phyloP scores from a whole-genome alignment of 2,888 invertebrate genomes.

The Pachymerium ferrugineum region DNA sequence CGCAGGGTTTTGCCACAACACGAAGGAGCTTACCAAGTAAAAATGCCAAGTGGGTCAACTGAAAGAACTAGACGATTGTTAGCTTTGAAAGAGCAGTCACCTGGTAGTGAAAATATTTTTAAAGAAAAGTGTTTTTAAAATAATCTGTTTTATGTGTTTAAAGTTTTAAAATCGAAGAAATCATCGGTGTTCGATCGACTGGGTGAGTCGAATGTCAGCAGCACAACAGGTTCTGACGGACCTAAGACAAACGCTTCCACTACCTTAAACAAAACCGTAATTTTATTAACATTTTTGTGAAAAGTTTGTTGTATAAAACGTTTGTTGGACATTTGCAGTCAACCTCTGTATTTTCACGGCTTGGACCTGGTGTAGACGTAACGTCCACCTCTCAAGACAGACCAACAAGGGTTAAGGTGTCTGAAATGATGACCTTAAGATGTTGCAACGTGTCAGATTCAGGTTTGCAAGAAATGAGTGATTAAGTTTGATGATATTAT shows the following conservation, averaged over 20 bases:
- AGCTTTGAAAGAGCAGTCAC: slow-evolving; percentile 42
- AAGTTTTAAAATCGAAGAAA: slow-evolving; percentile 42
- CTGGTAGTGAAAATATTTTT: not conserved
- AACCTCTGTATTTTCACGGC: slow-evolving; percentile 3
- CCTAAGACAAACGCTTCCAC: not conserved
- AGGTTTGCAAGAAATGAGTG: no score
- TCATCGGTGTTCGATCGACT: slow-evolving; percentile 54
- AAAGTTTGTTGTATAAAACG: not conserved
- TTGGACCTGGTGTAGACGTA: slow-evolving; percentile 16
- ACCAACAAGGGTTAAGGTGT: not conserved
- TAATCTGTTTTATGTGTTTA: slow-evolving; percentile 29
- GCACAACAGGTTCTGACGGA: slow-evolving; percentile 43
- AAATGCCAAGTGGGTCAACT: slow-evolving; percentile 51
- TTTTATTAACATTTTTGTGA: not conserved
- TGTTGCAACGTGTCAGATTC: no score
- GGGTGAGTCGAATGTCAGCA: slow-evolving; percentile 52
- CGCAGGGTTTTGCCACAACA: slow-evolving; percentile 52
- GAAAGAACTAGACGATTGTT: slow-evolving; percentile 50
- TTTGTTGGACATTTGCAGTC: not conserved
- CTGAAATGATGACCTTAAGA: no score
- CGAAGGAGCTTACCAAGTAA: slow-evolving; percentile 54
- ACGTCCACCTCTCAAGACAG: not conserved
- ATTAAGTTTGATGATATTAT: no score
- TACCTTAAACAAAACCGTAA: not conserved
- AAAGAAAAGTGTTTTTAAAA: not conserved